phyloP scores from a whole-genome alignment of 2,888 invertebrate species.

The Lasioglossum malachurum region DNA sequence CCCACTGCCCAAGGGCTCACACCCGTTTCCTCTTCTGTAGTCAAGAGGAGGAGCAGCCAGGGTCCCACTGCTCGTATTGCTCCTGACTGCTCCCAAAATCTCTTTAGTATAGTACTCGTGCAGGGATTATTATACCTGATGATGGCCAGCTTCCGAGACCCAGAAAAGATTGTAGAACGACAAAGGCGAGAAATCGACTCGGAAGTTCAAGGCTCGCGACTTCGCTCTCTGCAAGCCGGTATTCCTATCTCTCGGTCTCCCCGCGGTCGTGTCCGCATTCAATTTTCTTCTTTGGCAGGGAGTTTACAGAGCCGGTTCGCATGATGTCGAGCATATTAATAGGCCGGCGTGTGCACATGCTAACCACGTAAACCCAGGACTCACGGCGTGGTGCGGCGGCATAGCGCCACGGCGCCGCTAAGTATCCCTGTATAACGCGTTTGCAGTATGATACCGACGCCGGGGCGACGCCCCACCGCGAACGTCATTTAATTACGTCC shows the following conservation, averaged over 20 bases:
- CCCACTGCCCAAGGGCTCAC: too few relatives aligned
- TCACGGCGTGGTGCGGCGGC: background rate
- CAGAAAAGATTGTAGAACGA: too few relatives aligned
- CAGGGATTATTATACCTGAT: too few relatives aligned
- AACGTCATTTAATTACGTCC: constrained; percentile 38
- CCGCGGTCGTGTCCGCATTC: constrained; percentile 70
- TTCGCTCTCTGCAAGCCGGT: background rate
- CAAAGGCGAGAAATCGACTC: constrained; percentile 16
- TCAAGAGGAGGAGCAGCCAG: too few relatives aligned
- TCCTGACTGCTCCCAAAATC: too few relatives aligned
- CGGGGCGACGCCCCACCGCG: constrained; percentile 1
- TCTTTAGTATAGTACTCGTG: too few relatives aligned
- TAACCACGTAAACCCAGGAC: constrained; percentile 66
- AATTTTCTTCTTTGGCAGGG: constrained; percentile 79
- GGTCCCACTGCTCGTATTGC: too few relatives aligned
- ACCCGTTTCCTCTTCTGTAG: too few relatives aligned
- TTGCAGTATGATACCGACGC: constrained; percentile 2
- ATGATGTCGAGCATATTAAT: constrained; percentile 79
- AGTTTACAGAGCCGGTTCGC: constrained; percentile 74
- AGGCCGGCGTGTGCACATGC: constrained; percentile 68
- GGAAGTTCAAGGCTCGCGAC: background rate
- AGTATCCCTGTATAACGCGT: constrained; percentile 47
- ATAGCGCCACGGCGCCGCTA: constrained; percentile 37
- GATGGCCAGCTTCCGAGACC: background rate
- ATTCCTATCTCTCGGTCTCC: background rate